phyloP scores from a whole-genome alignment of 2,113 vertebrate genomes.

The Alligator mississippiensis region DNA sequence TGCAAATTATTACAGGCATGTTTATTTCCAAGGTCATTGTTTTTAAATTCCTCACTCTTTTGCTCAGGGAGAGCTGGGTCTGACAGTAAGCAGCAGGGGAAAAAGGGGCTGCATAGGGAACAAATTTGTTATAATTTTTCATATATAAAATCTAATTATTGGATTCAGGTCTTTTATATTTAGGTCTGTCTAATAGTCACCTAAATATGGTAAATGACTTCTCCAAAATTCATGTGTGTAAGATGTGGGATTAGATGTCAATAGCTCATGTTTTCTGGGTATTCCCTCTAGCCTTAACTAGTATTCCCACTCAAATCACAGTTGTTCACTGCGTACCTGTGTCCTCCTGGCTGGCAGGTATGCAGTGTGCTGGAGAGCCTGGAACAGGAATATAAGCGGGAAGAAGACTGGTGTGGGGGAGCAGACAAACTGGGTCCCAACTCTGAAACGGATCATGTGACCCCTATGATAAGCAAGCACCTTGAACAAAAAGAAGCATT shows the following conservation, averaged over 20 bases:
- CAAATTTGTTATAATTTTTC: no score
- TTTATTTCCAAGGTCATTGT: no score
- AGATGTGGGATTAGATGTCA: neutral
- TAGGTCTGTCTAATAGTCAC: no score
- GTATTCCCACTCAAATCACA: neutral
- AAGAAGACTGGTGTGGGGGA: constrained; percentile 99
- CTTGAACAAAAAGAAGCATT: constrained; percentile 98
- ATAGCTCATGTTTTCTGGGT: neutral
- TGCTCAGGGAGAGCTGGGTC: no score
- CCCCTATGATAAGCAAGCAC: constrained; percentile 98
- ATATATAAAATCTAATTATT: no score
- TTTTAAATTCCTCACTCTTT: no score
- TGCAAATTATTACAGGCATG: no score
- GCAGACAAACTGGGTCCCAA: constrained; percentile 97
- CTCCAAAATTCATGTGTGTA: neutral
- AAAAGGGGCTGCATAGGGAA: no score
- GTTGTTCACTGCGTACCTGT: neutral
- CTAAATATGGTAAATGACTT: neutral
- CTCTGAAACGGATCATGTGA: constrained; percentile 96
- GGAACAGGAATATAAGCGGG: constrained; percentile 97
- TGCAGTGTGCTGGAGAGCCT: constrained; percentile 97
- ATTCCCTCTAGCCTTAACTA: neutral
- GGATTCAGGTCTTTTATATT: no score
- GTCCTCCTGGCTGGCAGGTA: constrained; percentile 79
- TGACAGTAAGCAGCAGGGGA: no score